A percentile compares a stretch with the other conserved stretches of the same genome.
phyloP scores from a whole-genome alignment of 2,113 vertebrate species.

The Mesocricetus auratus region DNA sequence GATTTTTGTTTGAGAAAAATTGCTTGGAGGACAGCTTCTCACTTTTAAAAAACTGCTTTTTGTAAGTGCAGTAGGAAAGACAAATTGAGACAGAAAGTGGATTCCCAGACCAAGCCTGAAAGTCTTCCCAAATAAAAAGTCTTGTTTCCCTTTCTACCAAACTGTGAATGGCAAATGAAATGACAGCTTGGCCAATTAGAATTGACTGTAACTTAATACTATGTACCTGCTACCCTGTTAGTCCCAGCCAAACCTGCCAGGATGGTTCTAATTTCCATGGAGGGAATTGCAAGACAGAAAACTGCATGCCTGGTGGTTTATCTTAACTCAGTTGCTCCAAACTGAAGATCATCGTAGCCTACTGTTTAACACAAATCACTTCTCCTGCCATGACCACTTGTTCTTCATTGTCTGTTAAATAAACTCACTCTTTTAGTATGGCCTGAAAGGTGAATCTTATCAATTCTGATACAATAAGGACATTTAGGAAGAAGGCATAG shows the following conservation, averaged over 20 bases:
- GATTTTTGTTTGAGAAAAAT: constrained; percentile 12
- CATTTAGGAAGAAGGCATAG: neutral
- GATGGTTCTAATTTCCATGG: neutral
- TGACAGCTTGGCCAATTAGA: neutral
- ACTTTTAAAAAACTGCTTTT: constrained; percentile 23
- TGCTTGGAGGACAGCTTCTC: neutral
- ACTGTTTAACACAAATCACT: no score
- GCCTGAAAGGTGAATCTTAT: neutral
- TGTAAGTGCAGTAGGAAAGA: neutral
- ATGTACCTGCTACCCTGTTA: neutral
- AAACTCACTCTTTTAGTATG: neutral
- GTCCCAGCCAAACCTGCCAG: neutral
- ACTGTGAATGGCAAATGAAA: neutral
- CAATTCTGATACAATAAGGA: neutral
- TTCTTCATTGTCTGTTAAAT: neutral
- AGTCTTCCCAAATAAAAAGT: neutral
- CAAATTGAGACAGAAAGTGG: neutral
- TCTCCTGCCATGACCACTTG: neutral
- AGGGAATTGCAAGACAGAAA: neutral
- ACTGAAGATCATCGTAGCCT: neutral
- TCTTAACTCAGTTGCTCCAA: no score
- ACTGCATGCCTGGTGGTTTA: neutral
- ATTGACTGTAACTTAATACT: neutral
- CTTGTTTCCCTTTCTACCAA: neutral
- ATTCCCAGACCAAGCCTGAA: neutral